A percentile compares a stretch with the other conserved stretches of the same genome.
Conservation (phyloP, 2,888 invertebrate genomes). For the Nymphalis polychloros region DNA sequence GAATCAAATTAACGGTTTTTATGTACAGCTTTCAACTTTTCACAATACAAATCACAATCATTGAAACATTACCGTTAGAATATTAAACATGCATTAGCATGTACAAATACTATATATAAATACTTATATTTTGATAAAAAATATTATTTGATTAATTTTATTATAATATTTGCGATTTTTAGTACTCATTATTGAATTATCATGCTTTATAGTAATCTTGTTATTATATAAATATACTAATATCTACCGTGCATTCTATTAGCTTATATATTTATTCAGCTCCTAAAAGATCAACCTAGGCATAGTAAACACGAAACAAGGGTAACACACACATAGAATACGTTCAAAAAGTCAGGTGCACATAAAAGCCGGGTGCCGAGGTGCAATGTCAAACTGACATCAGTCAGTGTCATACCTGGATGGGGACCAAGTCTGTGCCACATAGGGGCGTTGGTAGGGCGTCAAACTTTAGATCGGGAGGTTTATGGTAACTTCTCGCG, state of each 20-base stretch:
- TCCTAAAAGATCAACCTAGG: slow-evolving; percentile 34
- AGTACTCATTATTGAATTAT: slow-evolving; percentile 14
- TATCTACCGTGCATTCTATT: slow-evolving; percentile 65
- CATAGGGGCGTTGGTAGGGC: slow-evolving; percentile 75
- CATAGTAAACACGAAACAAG: slow-evolving; percentile 23
- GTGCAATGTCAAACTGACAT: slow-evolving; percentile 66
- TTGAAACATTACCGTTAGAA: slow-evolving; percentile 17
- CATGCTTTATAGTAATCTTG: slow-evolving; percentile 27
- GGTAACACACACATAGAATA: slow-evolving; percentile 53
- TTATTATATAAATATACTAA: slow-evolving; percentile 33
- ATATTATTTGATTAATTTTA: slow-evolving; percentile 22
- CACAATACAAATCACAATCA: slow-evolving; percentile 29
- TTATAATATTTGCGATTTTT: slow-evolving; percentile 15
- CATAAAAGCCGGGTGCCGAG: slow-evolving; percentile 72
- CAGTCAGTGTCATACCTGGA: slow-evolving; percentile 79
- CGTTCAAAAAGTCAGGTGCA: slow-evolving; percentile 62
- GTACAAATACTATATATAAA: slow-evolving; percentile 21
- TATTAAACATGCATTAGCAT: slow-evolving; percentile 21
- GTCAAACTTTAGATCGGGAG: slow-evolving; percentile 80
- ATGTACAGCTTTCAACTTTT: slow-evolving; percentile 24
- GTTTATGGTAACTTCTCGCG: slow-evolving; percentile 82
- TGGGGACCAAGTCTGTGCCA: slow-evolving; percentile 78
- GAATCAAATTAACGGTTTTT: neutral
- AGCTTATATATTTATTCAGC: slow-evolving; percentile 23
- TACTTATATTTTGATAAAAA: slow-evolving; percentile 20